A percentile compares a stretch with the other conserved stretches of the same genome.
Evolutionary conservation across 2,797 vertebrate species (phyloP).

Genomic region (Enteromius anoplus): DNA sequence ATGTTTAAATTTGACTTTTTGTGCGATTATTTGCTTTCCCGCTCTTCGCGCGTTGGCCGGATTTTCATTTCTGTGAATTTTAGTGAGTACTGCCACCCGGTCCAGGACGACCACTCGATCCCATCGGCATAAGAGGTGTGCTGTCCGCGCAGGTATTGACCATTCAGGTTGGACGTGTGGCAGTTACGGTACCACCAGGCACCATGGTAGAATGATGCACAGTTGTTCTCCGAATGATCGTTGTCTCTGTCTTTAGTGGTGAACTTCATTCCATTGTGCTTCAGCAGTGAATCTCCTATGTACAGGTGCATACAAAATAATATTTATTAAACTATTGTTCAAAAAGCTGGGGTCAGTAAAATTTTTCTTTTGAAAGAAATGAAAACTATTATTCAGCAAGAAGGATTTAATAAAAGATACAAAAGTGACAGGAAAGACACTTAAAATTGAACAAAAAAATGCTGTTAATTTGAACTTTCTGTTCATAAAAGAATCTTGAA

Average conservation of each 20-base stretch:
- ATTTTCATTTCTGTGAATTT: slow-evolving; percentile 99
- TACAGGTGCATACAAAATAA: background rate
- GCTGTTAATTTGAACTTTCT: background rate
- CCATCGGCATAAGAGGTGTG: slow-evolving; percentile 96
- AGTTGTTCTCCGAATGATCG: slow-evolving; percentile 98
- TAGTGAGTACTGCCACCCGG: slow-evolving; percentile 98
- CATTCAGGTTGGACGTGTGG: slow-evolving; percentile 98
- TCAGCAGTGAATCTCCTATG: slow-evolving; percentile 89
- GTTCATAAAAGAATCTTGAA: no score
- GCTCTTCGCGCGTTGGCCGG: slow-evolving; percentile 84
- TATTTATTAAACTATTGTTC: background rate
- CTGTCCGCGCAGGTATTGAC: slow-evolving; percentile 93
- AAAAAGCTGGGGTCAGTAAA: no score
- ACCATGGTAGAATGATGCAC: slow-evolving; percentile 94
- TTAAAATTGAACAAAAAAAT: background rate
- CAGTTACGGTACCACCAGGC: slow-evolving; percentile 99
- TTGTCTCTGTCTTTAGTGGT: slow-evolving; percentile 96
- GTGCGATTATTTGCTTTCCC: slow-evolving; percentile 76
- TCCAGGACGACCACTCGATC: slow-evolving; percentile 98
- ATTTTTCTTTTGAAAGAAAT: background rate
- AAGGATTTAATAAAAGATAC: background rate
- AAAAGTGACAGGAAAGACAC: background rate
- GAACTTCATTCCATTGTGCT: slow-evolving; percentile 97
- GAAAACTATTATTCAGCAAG: background rate
- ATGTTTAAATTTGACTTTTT: slow-evolving; percentile 16